These are phyloP conservation scores for Ictalurus furcatus DNA, from an alignment of 2,113 vertebrate species.

Conservation along the genomic window DNA sequence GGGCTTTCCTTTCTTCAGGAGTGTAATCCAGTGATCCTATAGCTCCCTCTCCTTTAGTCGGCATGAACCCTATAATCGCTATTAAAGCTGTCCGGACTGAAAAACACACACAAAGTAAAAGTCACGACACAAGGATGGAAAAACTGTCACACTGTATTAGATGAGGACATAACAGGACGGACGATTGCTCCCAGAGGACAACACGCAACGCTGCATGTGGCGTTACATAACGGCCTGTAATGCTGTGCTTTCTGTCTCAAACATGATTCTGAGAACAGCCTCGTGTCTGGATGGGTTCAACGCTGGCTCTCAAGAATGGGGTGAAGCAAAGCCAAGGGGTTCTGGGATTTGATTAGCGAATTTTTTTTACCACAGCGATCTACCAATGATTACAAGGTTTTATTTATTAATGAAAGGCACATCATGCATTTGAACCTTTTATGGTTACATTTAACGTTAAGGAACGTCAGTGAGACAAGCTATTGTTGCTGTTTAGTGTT, in stretches of 20 bases:
- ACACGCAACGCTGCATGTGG: slow-evolving; percentile 21
- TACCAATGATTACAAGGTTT: background rate
- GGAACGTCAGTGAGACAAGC: too few species aligned
- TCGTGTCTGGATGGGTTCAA: slow-evolving; percentile 42
- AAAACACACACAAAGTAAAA: slow-evolving; percentile 61
- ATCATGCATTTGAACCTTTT: too few species aligned
- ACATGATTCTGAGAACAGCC: slow-evolving; percentile 54
- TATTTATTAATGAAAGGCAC: too few species aligned
- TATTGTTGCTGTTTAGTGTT: too few species aligned
- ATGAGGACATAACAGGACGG: background rate
- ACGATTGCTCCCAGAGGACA: slow-evolving; percentile 4
- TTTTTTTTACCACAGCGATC: background rate
- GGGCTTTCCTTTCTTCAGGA: slow-evolving; percentile 90
- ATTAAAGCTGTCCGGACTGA: slow-evolving; percentile 94
- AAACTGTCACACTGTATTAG: slow-evolving; percentile 30
- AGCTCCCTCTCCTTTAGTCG: slow-evolving; percentile 97
- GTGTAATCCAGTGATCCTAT: slow-evolving; percentile 98
- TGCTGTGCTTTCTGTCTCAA: slow-evolving; percentile 55
- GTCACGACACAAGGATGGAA: slow-evolving; percentile 4
- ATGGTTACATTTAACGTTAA: too few species aligned
- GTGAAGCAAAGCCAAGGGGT: background rate
- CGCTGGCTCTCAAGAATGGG: background rate
- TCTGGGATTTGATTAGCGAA: background rate
- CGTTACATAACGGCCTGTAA: slow-evolving; percentile 57
- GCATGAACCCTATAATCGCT: slow-evolving; percentile 99